A percentile compares a stretch with the other conserved stretches of the same genome.
Conservation (phyloP, 2,888 invertebrate species). For the Ennomos fuscantarius region DNA sequence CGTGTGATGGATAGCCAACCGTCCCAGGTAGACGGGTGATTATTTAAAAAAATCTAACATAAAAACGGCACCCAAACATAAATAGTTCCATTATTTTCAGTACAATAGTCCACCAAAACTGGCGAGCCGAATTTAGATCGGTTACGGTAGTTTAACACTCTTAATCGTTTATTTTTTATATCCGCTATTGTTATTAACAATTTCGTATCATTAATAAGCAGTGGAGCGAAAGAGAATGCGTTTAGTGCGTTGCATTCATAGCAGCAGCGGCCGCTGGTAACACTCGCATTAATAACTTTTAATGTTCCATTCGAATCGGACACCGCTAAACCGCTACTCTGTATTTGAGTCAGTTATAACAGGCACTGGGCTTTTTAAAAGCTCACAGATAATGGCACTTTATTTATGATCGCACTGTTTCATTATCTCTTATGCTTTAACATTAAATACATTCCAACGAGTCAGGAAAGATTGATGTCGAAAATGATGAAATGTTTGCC, state of each 20-base stretch:
- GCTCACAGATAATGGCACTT: constrained; percentile 31
- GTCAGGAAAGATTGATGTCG: constrained; percentile 31
- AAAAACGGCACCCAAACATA: constrained; percentile 77
- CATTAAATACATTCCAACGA: constrained; percentile 30
- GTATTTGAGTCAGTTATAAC: constrained; percentile 37
- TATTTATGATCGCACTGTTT: constrained; percentile 43
- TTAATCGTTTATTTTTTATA: constrained; percentile 78
- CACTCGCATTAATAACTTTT: constrained; percentile 66
- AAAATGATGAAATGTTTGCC: constrained; percentile 25
- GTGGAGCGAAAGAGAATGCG: constrained; percentile 71
- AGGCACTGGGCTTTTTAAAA: constrained; percentile 32
- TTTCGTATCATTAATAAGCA: constrained; percentile 79
- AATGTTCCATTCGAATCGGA: constrained; percentile 67
- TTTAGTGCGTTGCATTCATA: constrained; percentile 57
- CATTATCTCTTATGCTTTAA: constrained; percentile 31
- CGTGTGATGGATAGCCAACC: constrained; percentile 73
- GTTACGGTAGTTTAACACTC: constrained; percentile 81
- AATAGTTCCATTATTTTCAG: constrained; percentile 75
- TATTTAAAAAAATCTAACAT: constrained; percentile 54
- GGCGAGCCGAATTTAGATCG: constrained; percentile 76
- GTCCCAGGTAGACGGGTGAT: constrained; percentile 73
- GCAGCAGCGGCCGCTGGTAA: constrained; percentile 62
- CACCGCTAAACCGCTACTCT: constrained; percentile 45
- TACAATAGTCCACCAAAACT: constrained; percentile 72
- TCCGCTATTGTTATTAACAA: constrained; percentile 73